A percentile compares a stretch with the other conserved stretches of the same genome.
These are phyloP conservation scores for Melitaea athalia DNA, from an alignment of 2,888 invertebrate species.

Conservation along the genomic window DNA sequence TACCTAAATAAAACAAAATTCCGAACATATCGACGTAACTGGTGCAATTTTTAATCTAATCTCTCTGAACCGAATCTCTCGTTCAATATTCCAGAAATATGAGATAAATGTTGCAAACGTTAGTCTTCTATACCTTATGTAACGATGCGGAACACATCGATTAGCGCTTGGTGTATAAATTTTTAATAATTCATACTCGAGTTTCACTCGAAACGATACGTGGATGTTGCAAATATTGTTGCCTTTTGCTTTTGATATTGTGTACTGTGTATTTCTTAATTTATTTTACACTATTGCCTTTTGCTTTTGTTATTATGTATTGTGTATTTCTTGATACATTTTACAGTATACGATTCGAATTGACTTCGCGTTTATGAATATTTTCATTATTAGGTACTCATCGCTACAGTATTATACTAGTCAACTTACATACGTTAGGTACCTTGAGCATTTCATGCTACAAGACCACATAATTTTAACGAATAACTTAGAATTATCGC, in stretches of 20 bases:
- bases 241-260: neutral
- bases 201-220: conserved; percentile 22
- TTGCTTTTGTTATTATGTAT: neutral
- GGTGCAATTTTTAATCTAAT: neutral
- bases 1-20: neutral
- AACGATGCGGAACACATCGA: conserved; percentile 32
- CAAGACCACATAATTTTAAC: too few relatives aligned
- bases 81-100: neutral
- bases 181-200: conserved; percentile 24
- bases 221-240: conserved; percentile 1
- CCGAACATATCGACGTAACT: neutral
- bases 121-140: conserved; percentile 24
- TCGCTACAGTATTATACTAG: too few relatives aligned
- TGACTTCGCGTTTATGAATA: neutral
- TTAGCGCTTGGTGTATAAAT: conserved; percentile 15
- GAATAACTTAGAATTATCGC: too few relatives aligned
- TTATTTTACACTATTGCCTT: neutral
- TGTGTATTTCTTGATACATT: neutral
- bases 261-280: neutral
- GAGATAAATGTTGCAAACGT: conserved; percentile 12
- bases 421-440: too few relatives aligned
- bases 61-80: neutral
- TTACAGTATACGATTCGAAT: neutral
- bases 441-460: too few relatives aligned
- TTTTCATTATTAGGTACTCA: too few relatives aligned